Base-by-base conservation (phyloP, 2,888 invertebrate genomes). In the Cephonodes hylas region DNA sequence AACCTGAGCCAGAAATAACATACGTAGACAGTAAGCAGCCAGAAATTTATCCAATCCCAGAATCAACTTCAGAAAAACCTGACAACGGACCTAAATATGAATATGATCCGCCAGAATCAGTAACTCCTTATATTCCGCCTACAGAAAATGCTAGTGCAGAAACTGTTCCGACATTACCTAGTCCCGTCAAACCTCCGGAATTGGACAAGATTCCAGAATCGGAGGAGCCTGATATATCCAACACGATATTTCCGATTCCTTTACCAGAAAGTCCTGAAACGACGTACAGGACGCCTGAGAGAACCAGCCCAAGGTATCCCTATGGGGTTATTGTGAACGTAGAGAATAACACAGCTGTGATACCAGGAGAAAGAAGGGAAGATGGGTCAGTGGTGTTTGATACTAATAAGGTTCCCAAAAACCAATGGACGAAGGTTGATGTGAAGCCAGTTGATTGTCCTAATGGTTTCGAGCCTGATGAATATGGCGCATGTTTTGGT, bases 401-500 rank as follows among this genome's bases (percentile, higher is more conserved):
- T 61, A 85, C 84, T 0, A 70, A 79, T n/a, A 69, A 77, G 42
- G 63, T 85, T n/a, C 84, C 85, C 0, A 82, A 83, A 56, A 85
- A 86, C 62, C 74, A 80, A 59, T 88, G 88, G 89, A 86, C 84
- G 0, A 80, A 76, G 27, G 72, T 84, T 3, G 73, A 78, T 38
- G 69, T 67, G 22, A 83, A 72, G 59, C 85, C 85, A 0, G 73
- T 68, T 0, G 76, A 80, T 8, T 94, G 94, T 74, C 86, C 88
- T 10, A 59, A 69, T 64, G 95, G 95, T 0, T 94, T 94, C 67
- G 89, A 93, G 64, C 76, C 90, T 48, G 93, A 94, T 70, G 81
- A 84, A 20, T 85, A 86, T 66, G 94, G 94, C 4, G 93, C 93
- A 56, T 95, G 95, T 77, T 87, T 92, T 66, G 95, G 95, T 94